Percentiles rank a stretch among this genome's conserved stretches.
These are phyloP conservation scores for Ophion slaviceki DNA, from an alignment of 2,888 invertebrate species.

Conservation along the genomic window DNA sequence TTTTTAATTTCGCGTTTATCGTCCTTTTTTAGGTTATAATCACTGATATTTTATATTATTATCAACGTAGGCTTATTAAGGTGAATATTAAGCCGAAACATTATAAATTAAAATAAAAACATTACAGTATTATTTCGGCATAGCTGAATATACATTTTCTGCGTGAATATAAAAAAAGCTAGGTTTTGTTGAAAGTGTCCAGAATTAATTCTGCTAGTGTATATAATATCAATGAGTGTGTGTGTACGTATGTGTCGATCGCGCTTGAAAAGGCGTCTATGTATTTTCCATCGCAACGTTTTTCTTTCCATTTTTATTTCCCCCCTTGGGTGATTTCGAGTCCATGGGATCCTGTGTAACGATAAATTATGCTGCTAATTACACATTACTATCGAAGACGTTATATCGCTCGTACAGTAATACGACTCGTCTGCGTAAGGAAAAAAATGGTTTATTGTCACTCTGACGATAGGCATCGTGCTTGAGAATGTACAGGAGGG, in stretches of 20 bases:
- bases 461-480: slow-evolving; percentile 44
- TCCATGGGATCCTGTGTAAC: slow-evolving; percentile 37
- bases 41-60: background rate
- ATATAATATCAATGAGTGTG: slow-evolving; percentile 18
- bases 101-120: too few relatives aligned
- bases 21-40: slow-evolving; percentile 15
- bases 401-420: slow-evolving; percentile 23
- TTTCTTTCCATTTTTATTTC: slow-evolving; percentile 18
- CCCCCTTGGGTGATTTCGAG: slow-evolving; percentile 2
- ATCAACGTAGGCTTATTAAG: too few relatives aligned
- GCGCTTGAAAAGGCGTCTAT: slow-evolving; percentile 11
- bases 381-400: background rate
- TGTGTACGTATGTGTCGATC: background rate
- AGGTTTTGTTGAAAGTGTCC: too few relatives aligned
- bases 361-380: slow-evolving; percentile 37
- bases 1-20: slow-evolving; percentile 11
- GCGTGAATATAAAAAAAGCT: too few relatives aligned
- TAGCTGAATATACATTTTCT: too few relatives aligned
- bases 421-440: slow-evolving; percentile 12
- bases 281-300: slow-evolving; percentile 25
- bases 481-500: slow-evolving; percentile 4
- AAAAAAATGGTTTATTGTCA: slow-evolving; percentile 31
- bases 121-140: too few relatives aligned
- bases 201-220: background rate
- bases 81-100: too few relatives aligned